Percentiles rank a stretch among this genome's conserved stretches.
Evolutionary conservation across 1,140 invertebrate species (phyloP).

Genomic region (Tetramorium parvispinum): DNA sequence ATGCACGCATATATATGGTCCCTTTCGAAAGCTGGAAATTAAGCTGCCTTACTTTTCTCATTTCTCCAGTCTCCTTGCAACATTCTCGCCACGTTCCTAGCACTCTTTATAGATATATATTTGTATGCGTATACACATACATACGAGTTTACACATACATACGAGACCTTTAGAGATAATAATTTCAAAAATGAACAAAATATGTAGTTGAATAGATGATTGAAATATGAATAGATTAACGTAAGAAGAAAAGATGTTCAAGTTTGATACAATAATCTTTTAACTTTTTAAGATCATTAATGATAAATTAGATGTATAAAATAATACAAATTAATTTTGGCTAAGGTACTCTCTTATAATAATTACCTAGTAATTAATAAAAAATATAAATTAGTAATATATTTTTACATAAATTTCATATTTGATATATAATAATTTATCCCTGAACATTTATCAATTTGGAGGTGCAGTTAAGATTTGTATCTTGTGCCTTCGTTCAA

Average conservation of each 20-base stretch:
- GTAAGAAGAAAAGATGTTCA: neutral
- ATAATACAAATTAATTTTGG: neutral
- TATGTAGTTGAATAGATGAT: neutral
- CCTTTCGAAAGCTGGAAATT: constrained; percentile 38
- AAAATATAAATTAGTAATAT: neutral
- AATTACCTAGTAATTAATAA: neutral
- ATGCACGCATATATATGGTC: neutral
- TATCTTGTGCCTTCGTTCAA: no score
- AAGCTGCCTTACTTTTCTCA: constrained; percentile 3
- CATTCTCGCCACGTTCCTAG: constrained; percentile 24
- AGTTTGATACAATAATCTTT: neutral
- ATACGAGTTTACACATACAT: neutral
- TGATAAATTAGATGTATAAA: neutral
- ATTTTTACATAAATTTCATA: neutral
- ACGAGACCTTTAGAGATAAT: neutral
- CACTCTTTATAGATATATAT: neutral
- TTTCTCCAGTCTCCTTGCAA: neutral
- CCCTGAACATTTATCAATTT: neutral
- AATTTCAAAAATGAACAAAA: constrained; percentile 9
- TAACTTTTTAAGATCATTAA: neutral
- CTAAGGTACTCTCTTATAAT: neutral
- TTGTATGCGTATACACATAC: neutral
- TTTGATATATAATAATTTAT: neutral
- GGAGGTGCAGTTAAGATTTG: neutral
- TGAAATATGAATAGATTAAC: constrained; percentile 10